These are phyloP conservation scores for Geococcyx californianus DNA, from an alignment of 2,113 vertebrate genomes.

Conservation along the genomic window DNA sequence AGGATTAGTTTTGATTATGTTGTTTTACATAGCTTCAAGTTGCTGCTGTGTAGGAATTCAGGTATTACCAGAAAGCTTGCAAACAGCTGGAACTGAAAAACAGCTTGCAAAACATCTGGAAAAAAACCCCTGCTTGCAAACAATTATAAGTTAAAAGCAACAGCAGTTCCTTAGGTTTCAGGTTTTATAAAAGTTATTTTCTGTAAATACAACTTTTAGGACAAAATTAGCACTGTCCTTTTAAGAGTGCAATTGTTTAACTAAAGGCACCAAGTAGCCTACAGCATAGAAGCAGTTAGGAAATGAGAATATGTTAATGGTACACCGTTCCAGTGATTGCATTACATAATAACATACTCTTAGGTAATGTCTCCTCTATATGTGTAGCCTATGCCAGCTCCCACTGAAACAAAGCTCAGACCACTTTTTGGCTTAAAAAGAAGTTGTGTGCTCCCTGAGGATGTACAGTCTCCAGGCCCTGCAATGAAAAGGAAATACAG, in stretches of 20 bases:
- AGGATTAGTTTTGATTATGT: not conserved
- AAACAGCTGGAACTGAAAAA: not conserved
- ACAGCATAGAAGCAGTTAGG: not conserved
- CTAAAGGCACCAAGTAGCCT: not conserved
- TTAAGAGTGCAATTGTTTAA: not conserved
- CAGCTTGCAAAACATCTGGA: not conserved
- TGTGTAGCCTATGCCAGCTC: not conserved
- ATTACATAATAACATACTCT: not conserved
- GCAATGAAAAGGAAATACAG: not conserved
- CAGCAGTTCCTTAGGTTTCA: not conserved
- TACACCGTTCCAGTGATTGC: not conserved
- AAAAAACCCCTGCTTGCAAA: not conserved
- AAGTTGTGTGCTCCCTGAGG: not conserved
- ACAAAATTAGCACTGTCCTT: not conserved
- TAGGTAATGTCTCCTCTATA: not conserved
- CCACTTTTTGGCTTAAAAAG: not conserved
- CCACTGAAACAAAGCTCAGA: not conserved
- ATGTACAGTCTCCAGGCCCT: not conserved
- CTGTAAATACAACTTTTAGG: not conserved
- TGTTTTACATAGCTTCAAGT: not conserved
- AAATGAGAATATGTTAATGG: not conserved
- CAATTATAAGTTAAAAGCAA: not conserved
- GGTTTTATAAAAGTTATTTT: not conserved
- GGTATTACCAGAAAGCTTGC: not conserved
- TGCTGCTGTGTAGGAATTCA: not conserved